Evolutionary conservation across 2,888 invertebrate species (phyloP), one percentile per base, ranked within the genome.

Genomic region (Colletes collaris): DNA sequence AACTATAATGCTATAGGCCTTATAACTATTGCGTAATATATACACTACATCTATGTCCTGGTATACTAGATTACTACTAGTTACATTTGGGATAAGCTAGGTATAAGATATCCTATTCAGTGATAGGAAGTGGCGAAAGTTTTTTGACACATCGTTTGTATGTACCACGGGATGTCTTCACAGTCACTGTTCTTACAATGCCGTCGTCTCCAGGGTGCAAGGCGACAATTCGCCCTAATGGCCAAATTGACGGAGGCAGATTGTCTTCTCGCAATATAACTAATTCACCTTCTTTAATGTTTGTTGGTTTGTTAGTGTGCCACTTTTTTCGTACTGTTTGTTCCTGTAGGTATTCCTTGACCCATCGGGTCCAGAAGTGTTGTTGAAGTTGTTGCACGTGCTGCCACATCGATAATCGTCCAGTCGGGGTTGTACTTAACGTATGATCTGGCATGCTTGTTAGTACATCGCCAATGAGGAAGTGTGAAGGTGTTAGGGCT

Each of bases 311-410:
- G 0, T 40, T 6, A 2, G n/a, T n/a, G 3, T 37, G 27, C 58
- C 58, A 68, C 27, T 58, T 68, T 2, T 2, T 13, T 4, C 56
- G 46, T 8, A 19, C 7, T 4, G 19, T 59, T 2, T 50, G 52
- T 3, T 50, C 60, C 4, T 60, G n/a, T 0, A 60, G 10, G 3
- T 69, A 71, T 0, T 71, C 70, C 2, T n/a, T 46, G 0, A 1
- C 0, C 50, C 70, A 71, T 0, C 70, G 7, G 0, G 6, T 40
- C 63, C 56, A 71, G 11, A 71, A 71, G 6, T 63, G 55, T 6
- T 49, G n/a, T 0, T 16, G 16, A 3, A 64, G 35, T 11, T 40
- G 5, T 5, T 71, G 70, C 0, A 56, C 11, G 0, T 63, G 63
- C n/a, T 63, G 56, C 63, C 35, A 63, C 8, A 44, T 8, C 1